phyloP scores from a whole-genome alignment of 2,797 vertebrate species.

The Gymnodraco acuticeps region DNA sequence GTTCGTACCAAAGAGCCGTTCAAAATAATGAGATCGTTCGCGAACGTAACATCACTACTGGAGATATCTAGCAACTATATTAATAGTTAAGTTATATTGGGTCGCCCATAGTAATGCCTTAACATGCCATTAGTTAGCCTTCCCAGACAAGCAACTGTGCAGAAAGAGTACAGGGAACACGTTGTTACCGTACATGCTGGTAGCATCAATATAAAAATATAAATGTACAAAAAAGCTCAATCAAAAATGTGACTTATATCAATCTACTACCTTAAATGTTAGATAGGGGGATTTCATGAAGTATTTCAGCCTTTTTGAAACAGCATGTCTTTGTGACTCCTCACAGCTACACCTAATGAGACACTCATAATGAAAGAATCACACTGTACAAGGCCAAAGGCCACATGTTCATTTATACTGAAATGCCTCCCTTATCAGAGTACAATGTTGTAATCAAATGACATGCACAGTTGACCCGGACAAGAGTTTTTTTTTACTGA shows the following conservation, averaged over 20 bases:
- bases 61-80: neutral
- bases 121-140: neutral
- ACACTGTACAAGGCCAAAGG: constrained; percentile 53
- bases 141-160: neutral
- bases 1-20: too few relatives aligned
- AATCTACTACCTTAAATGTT: neutral
- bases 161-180: neutral
- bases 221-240: neutral
- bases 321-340: neutral
- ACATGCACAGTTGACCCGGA: constrained; percentile 62
- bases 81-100: neutral
- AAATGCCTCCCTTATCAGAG: constrained; percentile 68
- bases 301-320: constrained; percentile 7
- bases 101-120: neutral
- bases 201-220: neutral
- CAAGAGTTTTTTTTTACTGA: constrained; percentile 69
- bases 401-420: constrained; percentile 61
- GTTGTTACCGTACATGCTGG: neutral
- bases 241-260: neutral
- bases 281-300: neutral
- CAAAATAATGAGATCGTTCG: too few relatives aligned
- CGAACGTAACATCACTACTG: too few relatives aligned
- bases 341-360: constrained; percentile 18
- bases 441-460: constrained; percentile 70
- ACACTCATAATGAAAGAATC: constrained; percentile 38